Percentiles rank a stretch among this genome's conserved stretches.
Evolutionary conservation across 2,888 invertebrate genomes (phyloP).

Genomic region (Alitta virens): DNA sequence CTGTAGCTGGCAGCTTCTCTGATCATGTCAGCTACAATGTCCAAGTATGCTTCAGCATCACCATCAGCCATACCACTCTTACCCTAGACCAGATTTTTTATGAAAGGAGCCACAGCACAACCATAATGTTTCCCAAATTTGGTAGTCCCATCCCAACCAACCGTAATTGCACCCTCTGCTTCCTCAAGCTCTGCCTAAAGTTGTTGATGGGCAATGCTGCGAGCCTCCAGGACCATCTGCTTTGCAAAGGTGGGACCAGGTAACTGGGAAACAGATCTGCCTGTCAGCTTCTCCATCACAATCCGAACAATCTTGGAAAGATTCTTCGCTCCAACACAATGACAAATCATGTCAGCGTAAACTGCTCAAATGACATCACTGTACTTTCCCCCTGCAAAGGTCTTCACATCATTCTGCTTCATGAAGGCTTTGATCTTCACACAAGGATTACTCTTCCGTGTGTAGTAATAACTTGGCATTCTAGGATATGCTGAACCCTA

Average conservation of each 20-base stretch:
- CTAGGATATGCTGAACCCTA: neutral
- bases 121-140: slow-evolving; percentile 8
- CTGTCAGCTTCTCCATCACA: slow-evolving; percentile 6
- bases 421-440: neutral
- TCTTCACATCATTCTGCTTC: neutral
- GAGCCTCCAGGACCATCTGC: slow-evolving; percentile 7
- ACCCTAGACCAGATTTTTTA: neutral
- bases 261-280: neutral
- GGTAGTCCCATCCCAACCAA: slow-evolving; percentile 4
- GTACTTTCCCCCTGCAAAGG: neutral
- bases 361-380: neutral
- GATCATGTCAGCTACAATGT: neutral
- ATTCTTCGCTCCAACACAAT: slow-evolving; percentile 6
- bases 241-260: slow-evolving; percentile 8
- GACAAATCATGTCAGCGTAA: slow-evolving; percentile 2
- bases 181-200: neutral
- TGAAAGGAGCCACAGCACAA: neutral
- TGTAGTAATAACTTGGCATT: neutral
- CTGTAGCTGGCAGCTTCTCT: neutral
- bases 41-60: slow-evolving; percentile 1
- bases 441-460: neutral
- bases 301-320: slow-evolving; percentile 4
- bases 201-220: slow-evolving; percentile 3
- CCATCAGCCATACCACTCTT: slow-evolving; percentile 6
- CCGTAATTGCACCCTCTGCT: neutral